These are phyloP conservation scores for Protobothrops mucrosquamatus DNA, from an alignment of 2,113 vertebrate genomes.

Conservation along the genomic window DNA sequence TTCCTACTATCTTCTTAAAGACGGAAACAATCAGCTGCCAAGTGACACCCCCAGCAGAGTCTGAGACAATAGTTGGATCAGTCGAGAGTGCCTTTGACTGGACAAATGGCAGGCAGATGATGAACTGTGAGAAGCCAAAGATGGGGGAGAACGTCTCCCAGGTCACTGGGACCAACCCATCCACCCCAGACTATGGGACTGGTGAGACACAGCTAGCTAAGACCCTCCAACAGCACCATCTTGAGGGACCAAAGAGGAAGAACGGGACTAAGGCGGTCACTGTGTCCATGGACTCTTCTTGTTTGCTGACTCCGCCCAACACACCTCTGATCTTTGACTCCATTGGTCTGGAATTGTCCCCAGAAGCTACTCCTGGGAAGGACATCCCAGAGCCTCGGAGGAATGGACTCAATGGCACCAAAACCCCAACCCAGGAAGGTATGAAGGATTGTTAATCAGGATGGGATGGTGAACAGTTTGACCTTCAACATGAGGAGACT, in stretches of 20 bases:
- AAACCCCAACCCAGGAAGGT: slow-evolving; percentile 73
- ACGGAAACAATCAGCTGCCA: slow-evolving; percentile 65
- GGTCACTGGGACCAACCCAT: slow-evolving; percentile 18
- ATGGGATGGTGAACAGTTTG: neutral
- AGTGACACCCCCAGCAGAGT: slow-evolving; percentile 59
- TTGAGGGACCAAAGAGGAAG: slow-evolving; percentile 61
- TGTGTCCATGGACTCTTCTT: slow-evolving; percentile 71
- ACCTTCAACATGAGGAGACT: neutral
- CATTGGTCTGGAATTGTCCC: slow-evolving; percentile 28
- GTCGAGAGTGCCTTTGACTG: slow-evolving; percentile 4
- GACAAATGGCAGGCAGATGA: slow-evolving; percentile 12
- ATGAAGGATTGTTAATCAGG: neutral
- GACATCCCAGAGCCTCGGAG: slow-evolving; percentile 64
- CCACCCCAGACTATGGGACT: slow-evolving; percentile 9
- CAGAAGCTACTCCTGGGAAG: slow-evolving; percentile 56
- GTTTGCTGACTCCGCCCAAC: slow-evolving; percentile 86
- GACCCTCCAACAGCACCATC: slow-evolving; percentile 70
- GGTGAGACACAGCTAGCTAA: slow-evolving; percentile 54
- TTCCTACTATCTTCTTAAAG: slow-evolving; percentile 53
- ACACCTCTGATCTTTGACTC: slow-evolving; percentile 80
- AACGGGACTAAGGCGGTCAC: slow-evolving; percentile 46
- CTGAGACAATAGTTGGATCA: neutral
- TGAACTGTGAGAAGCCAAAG: slow-evolving; percentile 11
- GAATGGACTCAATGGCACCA: slow-evolving; percentile 46
- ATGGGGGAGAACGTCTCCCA: neutral